A percentile compares a stretch with the other conserved stretches of the same genome.
phyloP scores from a whole-genome alignment of 2,888 invertebrate genomes.

The Idaea biselata region DNA sequence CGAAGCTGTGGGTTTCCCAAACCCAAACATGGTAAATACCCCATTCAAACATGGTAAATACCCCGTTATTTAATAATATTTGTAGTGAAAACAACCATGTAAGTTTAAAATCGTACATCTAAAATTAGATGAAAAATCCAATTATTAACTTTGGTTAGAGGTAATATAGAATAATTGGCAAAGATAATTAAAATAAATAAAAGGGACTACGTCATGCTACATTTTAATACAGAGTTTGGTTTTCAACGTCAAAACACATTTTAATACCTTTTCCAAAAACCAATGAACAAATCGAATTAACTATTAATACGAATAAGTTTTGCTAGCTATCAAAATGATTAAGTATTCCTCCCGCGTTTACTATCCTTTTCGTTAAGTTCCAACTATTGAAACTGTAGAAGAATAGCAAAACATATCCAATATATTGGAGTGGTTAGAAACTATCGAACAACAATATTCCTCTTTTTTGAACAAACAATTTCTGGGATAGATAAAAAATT shows the following conservation, averaged over 20 bases:
- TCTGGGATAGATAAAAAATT: conserved; percentile 41
- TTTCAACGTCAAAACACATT: not conserved
- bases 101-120: no score
- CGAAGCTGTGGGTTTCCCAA: no score
- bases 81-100: no score
- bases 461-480: conserved; percentile 43
- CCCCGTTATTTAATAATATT: no score
- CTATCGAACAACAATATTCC: conserved; percentile 52
- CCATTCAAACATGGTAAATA: no score
- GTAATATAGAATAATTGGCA: no score
- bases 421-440: conserved; percentile 41
- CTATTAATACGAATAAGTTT: not conserved
- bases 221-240: no score
- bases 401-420: conserved; percentile 30
- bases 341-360: not conserved
- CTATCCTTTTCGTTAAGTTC: not conserved
- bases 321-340: not conserved
- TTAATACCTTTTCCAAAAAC: not conserved
- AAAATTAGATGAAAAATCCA: no score
- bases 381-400: not conserved
- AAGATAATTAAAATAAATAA: no score
- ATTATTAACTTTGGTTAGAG: no score
- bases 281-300: not conserved
- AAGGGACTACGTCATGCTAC: no score
- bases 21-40: no score